Base-by-base conservation (phyloP, 2,888 invertebrate species). In the Temnothorax ravouxi region DNA sequence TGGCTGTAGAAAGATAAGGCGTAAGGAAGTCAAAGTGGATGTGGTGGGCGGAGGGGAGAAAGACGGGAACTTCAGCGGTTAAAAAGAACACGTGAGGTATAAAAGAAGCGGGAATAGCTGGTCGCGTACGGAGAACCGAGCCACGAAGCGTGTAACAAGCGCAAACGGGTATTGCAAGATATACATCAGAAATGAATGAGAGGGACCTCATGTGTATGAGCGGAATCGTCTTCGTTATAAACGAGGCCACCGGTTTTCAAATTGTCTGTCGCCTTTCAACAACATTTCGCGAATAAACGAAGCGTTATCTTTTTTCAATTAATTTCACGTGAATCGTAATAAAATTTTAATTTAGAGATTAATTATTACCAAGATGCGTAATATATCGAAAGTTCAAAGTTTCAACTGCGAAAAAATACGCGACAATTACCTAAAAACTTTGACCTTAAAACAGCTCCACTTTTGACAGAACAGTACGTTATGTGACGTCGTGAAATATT, bases 91-190 rank as follows among this genome's bases (percentile, higher is more conserved):
- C 44, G 34, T 44, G 41, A 34, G 34, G 29, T 29, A 41, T 2
- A 15, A 50, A 34, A 34, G 44, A 21, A 38, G 44, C 54, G 47
- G 34, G 54, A 77, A 44, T 21, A 29, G n/a, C 41, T n/a, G 69
- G 25, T 67, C 69, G 18, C 18, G 69, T 64, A 77, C 13, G 21
- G 54, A 25, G 21, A 41, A 8, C 3, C 29, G 34, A 38, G 52
- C 29, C n/a, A n/a, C 79, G 66, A 77, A 66, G 74, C 75, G 89
- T 84, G 84, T 34, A 38, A 71, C 11, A n/a, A 74, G 25, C 71
- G 18, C 18, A 50, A 59, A 8, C 50, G 38, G n/a, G 13, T 8
- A 13, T 11, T 18, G 69, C 25, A 64, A 72, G 54, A 72, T 72
- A 21, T 44, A 41, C 44, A 25, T 25, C 25, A 21, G n/a, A 15